phyloP scores from a whole-genome alignment of 2,113 vertebrate genomes.

The Dendrocopos noguchii region DNA sequence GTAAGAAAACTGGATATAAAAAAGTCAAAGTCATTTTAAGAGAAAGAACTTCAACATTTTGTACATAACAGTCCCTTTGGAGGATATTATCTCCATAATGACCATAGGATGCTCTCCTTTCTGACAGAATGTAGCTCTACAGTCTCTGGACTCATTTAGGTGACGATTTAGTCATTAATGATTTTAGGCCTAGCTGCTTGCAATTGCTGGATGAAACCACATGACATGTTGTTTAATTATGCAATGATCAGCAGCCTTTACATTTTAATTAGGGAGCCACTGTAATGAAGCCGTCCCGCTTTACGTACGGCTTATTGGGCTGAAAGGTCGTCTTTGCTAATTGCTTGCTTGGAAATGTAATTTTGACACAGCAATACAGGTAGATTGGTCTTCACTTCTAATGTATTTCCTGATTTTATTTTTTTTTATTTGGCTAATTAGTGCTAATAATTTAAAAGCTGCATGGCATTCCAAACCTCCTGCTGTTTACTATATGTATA shows the following conservation, averaged over 20 bases:
- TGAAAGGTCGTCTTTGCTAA: constrained; percentile 77
- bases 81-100: constrained; percentile 68
- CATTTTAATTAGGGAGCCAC: constrained; percentile 80
- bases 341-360: constrained; percentile 78
- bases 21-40: constrained; percentile 63
- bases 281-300: constrained; percentile 74
- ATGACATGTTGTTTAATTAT: constrained; percentile 80
- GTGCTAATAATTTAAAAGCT: constrained; percentile 79
- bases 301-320: constrained; percentile 51
- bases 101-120: constrained; percentile 45
- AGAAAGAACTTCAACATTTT: constrained; percentile 47
- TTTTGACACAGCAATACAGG: constrained; percentile 71
- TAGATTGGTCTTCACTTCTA: constrained; percentile 64
- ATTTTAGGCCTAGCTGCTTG: constrained; percentile 46
- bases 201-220: constrained; percentile 56
- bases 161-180: constrained; percentile 35
- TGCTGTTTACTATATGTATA: constrained; percentile 63
- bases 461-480: constrained; percentile 67
- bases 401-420: constrained; percentile 58
- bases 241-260: constrained; percentile 81
- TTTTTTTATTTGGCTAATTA: constrained; percentile 80
- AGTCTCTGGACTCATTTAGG: constrained; percentile 60
- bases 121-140: constrained; percentile 28
- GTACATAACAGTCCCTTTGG: constrained; percentile 47
- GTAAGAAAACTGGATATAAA: constrained; percentile 66